Conservation (phyloP, 1,140 invertebrate genomes). For the Conus betulinus region DNA sequence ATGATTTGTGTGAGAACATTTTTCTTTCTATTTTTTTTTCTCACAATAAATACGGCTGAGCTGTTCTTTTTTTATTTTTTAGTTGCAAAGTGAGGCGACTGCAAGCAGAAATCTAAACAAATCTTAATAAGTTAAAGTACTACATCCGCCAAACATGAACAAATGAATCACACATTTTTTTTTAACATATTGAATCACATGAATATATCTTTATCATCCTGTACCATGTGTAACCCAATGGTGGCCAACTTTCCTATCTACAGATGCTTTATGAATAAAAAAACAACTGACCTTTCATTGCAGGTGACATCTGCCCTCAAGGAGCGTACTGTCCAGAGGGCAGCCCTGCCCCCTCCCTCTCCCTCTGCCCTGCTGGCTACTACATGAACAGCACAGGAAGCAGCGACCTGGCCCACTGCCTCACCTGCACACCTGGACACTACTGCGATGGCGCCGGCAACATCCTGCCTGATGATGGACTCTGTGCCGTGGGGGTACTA, state of each 20-base stretch:
- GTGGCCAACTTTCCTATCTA: neutral
- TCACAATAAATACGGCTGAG: no score
- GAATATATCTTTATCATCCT: neutral
- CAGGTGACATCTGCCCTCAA: constrained; percentile 70
- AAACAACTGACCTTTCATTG: neutral
- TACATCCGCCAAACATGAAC: no score
- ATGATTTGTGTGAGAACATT: no score
- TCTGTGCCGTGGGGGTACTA: constrained; percentile 68
- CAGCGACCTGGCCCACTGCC: constrained; percentile 58
- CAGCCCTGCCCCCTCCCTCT: constrained; percentile 56
- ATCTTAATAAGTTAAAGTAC: no score
- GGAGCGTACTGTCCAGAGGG: constrained; percentile 67
- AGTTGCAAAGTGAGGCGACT: no score
- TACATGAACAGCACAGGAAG: constrained; percentile 70
- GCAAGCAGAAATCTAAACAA: no score
- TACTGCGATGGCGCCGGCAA: constrained; percentile 65
- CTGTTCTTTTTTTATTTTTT: no score
- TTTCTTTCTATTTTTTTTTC: no score
- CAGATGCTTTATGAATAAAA: no score
- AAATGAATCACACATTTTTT: neutral
- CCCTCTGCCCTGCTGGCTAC: constrained; percentile 60
- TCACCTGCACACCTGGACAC: constrained; percentile 61
- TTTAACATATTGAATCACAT: neutral
- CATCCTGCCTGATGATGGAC: constrained; percentile 61
- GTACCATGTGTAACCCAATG: no score